Evolutionary conservation across 1,140 invertebrate species (phyloP), one percentile per base, ranked within the genome.

Genomic region (Dendroctonus ponderosae): DNA sequence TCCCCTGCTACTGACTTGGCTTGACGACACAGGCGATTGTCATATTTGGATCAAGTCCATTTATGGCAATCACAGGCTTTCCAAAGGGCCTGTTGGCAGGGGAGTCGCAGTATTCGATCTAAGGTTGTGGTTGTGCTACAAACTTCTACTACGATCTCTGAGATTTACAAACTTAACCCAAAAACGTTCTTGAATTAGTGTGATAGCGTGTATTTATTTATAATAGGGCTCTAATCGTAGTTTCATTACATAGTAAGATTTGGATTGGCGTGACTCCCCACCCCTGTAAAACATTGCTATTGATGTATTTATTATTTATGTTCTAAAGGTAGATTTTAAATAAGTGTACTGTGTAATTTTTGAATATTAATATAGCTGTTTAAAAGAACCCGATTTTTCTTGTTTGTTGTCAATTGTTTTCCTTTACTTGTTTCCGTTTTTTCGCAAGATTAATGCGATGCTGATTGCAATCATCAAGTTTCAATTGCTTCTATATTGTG

Each of bases 21-120:
- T 68, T 69, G 50, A 68, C 58, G 40, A 58, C 70, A 71, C 70
- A 71, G 70, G 70, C 70, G 70, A 71, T 71, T 69, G 70, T 65
- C 38, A 43, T 63, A 60, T 64, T 12, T 52, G 4, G 39, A 39
- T 39, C 48, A 6, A 14, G n/a, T 54, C 11, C 11, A 42, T 26
- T 59, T 46, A 52, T 51, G n/a, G 46, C 67, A 69, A 71, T 71
- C 70, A 71, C 70, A 71, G 70, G 70, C 62, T 43, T 26, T 51
- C 14, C 26, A 9, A 58, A 51, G 46, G 14, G 60, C 66, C 60
- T 68, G 66, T 68, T 68, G 66, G 66, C 66, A 63, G 66, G 58
- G 44, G 57, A 51, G 60, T 68, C 60, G 63, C 58, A 48, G 15
- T 7, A 40, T 53, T 53, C 44, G 37, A 58, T 60, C 58, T 52